These are phyloP conservation scores for Cylas formicarius DNA, from an alignment of 1,140 invertebrate species.

Conservation along the genomic window DNA sequence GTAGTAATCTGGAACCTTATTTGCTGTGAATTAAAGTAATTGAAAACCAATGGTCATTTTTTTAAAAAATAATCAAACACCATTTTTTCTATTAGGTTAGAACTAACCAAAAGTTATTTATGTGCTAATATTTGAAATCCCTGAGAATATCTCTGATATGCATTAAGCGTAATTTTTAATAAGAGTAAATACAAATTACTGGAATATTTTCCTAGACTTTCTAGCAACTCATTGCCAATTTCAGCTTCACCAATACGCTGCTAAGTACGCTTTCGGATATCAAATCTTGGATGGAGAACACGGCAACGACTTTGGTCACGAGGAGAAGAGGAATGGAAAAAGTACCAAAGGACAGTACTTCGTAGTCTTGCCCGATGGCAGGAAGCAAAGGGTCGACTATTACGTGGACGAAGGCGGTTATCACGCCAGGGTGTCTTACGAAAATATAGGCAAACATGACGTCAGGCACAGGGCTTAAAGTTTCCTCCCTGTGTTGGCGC, in stretches of 20 bases:
- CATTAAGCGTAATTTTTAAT: neutral
- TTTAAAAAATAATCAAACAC: neutral
- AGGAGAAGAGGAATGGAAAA: constrained; percentile 56
- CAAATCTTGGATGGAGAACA: constrained; percentile 58
- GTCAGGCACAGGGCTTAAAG: no score
- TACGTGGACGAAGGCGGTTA: constrained; percentile 67
- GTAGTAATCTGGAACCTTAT: no score
- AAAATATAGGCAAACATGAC: constrained; percentile 31
- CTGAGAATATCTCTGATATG: neutral
- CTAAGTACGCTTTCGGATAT: constrained; percentile 70
- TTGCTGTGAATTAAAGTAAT: no score
- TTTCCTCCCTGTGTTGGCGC: no score
- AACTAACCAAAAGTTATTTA: neutral
- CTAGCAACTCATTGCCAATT: constrained; percentile 45
- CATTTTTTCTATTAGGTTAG: neutral
- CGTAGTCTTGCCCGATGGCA: constrained; percentile 69
- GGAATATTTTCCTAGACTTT: neutral
- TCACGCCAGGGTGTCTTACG: constrained; percentile 68
- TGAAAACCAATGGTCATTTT: no score
- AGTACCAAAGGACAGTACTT: constrained; percentile 65
- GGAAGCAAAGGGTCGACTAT: constrained; percentile 69
- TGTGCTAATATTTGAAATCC: neutral
- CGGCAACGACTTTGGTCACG: constrained; percentile 67
- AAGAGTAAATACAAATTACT: neutral
- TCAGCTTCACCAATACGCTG: constrained; percentile 49